Evolutionary conservation across 2,888 invertebrate species (phyloP), one percentile per base, ranked within the genome.

Genomic region (Lochmaea capreae): DNA sequence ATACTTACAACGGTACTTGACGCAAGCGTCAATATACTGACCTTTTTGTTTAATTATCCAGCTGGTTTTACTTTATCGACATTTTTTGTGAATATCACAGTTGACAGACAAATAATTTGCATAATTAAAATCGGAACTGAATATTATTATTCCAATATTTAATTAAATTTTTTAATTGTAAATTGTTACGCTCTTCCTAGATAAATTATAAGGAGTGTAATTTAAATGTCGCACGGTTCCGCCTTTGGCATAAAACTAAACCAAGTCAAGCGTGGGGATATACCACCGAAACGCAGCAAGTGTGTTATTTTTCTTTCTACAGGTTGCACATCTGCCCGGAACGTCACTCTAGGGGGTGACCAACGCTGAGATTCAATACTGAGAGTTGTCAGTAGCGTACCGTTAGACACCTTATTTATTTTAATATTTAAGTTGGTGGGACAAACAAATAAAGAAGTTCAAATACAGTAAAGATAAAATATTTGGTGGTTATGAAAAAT

Each of bases 261-360:
- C 66, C 71, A 68, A 73, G 59, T 70, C 71, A 69, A 75, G 74
- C 73, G 77, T 71, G 75, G 77, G 74, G 77, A 69, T 72, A 33
- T 33, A 62, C 49, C 52, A 46, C 65, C 43, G 70, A 72, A 72
- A 73, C 73, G 74, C 76, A 76, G 80, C 79, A 79, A 80, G 81
- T 81, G 81, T 81, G 81, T 77, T 79, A 73, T 81, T 78, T 81
- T 75, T 72, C 65, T 79, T 79, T 79, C 78, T 81, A 78, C 81
- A 81, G 81, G 81, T 81, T 81, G 79, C 76, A 79, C 81, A 81
- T 81, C 81, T 81, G 81, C 79, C 77, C 77, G 76, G 66, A 65
- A 72, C 71, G 74, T 71, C 77, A 68, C 74, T 66, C 75, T 73
- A 63, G 79, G 79, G 81, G 80, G 79, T 70, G 74, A 67, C 73